Evolutionary conservation across 2,797 vertebrate genomes (phyloP), one percentile per base, ranked within the genome.

Genomic region (Rhodeus uyekii): DNA sequence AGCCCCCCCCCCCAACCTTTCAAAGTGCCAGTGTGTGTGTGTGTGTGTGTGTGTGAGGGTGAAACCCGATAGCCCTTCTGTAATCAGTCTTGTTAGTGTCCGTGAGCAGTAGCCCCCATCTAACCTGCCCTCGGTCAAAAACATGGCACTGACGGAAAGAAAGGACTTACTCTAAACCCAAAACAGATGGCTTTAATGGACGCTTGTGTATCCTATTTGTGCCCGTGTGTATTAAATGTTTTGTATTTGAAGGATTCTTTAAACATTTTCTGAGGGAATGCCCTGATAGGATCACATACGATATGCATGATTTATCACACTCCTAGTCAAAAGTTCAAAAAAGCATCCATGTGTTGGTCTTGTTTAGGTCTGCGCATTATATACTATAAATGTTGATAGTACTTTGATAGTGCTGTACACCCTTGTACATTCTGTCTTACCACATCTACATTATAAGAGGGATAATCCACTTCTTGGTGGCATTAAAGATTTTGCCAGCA

Each of bases 21-120:
- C 39, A 75, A 61, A 53, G 75, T 83, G 53, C 77, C 55, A 72
- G 65, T 83, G 69, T 69, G 67, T 72, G 27, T 50, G 24, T 71
- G 36, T 71, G 82, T 46, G 82, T 81, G 81, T 71, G 73, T 46
- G 60, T 18, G 68, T 44, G 75, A 34, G 38, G 63, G 76, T 2
- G 68, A 83, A 81, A 76, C 69, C 75, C 14, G 72, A 72, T 75
- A 63, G 50, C 68, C 71, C 46, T 19, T 6, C 60, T 85, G 53
- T 83, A 86, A 86, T 87, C 87, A 87, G 85, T 83, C 87, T 88
- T 83, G 85, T 88, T 85, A 85, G 87, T 76, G 83, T 86, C 83
- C 73, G 85, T 80, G 84, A 86, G 83, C 81, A 78, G 87, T 88
- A 86, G 80, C 81, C 81, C 80, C 76, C 69, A 5, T 83, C 44